Conservation (phyloP, 2,113 vertebrate species). For the Raja brachyura region DNA sequence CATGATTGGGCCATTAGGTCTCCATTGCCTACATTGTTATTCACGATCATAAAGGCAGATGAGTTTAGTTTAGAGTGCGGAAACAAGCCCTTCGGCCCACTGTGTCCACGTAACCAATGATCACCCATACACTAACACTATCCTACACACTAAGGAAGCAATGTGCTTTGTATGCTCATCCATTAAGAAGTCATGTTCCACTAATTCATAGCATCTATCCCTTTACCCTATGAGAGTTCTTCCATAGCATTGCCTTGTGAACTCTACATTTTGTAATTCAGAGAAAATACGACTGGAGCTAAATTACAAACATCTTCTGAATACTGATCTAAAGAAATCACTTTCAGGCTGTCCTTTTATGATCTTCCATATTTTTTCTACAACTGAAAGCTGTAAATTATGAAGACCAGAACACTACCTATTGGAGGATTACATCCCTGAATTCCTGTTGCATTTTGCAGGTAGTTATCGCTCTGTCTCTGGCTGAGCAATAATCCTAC, state of each 20-base stretch:
- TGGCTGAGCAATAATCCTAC: background rate
- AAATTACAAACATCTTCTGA: background rate
- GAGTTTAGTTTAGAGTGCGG: too few species aligned
- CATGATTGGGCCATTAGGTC: too few species aligned
- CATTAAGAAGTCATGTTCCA: background rate
- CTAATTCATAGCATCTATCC: background rate
- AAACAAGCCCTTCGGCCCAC: too few species aligned
- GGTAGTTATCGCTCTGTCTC: background rate
- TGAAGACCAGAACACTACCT: background rate
- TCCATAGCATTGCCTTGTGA: background rate
- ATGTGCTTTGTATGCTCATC: background rate
- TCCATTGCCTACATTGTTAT: too few species aligned
- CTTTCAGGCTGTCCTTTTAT: background rate
- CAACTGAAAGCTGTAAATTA: too few species aligned
- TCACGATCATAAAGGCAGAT: too few species aligned
- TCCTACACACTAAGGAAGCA: background rate
- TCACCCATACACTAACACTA: too few species aligned
- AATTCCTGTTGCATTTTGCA: background rate
- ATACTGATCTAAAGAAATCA: background rate
- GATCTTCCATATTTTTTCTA: background rate
- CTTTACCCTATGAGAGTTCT: background rate
- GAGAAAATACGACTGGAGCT: background rate
- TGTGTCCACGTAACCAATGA: too few species aligned
- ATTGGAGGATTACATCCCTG: background rate
- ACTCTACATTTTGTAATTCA: background rate